Conservation (phyloP, 2,113 vertebrate genomes). For the Eolophus roseicapilla region DNA sequence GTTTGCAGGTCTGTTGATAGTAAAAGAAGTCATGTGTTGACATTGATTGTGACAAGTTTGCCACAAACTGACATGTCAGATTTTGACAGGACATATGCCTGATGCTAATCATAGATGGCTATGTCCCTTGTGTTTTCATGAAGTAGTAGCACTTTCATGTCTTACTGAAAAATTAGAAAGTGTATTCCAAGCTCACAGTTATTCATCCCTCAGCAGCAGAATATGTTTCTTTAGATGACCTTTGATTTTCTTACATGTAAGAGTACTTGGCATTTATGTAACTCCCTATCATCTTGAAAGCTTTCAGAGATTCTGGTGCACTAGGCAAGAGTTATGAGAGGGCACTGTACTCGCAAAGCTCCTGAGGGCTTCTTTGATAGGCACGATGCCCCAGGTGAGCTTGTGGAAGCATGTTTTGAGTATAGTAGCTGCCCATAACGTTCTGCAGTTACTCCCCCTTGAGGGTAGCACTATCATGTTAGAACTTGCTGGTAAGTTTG, state of each 20-base stretch:
- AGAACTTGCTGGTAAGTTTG: not conserved
- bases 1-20: not conserved
- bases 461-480: rapidly evolving
- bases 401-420: not conserved
- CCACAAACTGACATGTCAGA: not conserved
- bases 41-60: not conserved
- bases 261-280: constrained; percentile 1
- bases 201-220: not conserved
- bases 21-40: not conserved
- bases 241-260: constrained; percentile 21
- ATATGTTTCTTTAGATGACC: constrained; percentile 25
- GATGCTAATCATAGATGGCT: not conserved
- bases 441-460: not conserved
- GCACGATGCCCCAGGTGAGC: not conserved
- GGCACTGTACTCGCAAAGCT: not conserved
- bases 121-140: not conserved
- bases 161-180: not conserved
- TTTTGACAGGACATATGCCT: not conserved
- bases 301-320: not conserved
- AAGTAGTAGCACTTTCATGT: not conserved
- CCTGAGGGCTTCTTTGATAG: not conserved
- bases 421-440: not conserved
- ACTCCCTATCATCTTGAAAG: not conserved
- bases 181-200: not conserved
- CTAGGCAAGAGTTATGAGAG: not conserved